These are phyloP conservation scores for Siderastrea siderea DNA, from an alignment of 92 coral and sea anemone genomes.

Conservation along the genomic window DNA sequence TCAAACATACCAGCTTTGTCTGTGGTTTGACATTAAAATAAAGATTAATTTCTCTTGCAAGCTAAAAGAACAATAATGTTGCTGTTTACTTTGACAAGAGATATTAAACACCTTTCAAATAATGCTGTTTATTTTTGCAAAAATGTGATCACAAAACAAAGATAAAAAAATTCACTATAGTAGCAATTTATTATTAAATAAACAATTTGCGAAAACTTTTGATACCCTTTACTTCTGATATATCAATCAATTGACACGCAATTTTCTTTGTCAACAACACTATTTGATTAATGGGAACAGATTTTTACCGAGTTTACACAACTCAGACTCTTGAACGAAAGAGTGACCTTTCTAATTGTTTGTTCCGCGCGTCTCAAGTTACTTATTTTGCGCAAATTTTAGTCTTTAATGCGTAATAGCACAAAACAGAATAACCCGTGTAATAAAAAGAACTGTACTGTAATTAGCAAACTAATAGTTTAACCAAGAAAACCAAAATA, in stretches of 20 bases:
- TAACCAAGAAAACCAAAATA: too few species aligned
- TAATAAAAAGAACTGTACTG: too few species aligned
- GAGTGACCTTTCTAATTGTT: background rate
- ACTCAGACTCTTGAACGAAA: background rate
- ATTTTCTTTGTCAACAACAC: background rate
- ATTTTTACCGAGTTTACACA: background rate
- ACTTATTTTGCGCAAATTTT: background rate
- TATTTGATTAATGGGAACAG: background rate
- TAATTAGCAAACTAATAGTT: too few species aligned
- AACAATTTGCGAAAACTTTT: background rate
- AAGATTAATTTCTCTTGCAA: background rate
- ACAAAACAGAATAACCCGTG: too few species aligned
- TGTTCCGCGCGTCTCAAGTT: background rate
- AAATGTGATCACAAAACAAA: background rate
- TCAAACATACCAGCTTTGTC: slow-evolving; percentile 13
- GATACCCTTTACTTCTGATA: background rate
- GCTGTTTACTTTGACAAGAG: background rate
- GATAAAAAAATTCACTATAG: too few species aligned
- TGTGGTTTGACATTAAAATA: slow-evolving; percentile 4
- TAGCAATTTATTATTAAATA: too few species aligned
- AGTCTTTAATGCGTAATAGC: too few species aligned
- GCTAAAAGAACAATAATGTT: background rate
- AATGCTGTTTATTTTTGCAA: background rate
- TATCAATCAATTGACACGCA: background rate
- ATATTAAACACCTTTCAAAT: background rate